Conservation (phyloP, 2,113 vertebrate species). For the Myrmophylax atrothorax region DNA sequence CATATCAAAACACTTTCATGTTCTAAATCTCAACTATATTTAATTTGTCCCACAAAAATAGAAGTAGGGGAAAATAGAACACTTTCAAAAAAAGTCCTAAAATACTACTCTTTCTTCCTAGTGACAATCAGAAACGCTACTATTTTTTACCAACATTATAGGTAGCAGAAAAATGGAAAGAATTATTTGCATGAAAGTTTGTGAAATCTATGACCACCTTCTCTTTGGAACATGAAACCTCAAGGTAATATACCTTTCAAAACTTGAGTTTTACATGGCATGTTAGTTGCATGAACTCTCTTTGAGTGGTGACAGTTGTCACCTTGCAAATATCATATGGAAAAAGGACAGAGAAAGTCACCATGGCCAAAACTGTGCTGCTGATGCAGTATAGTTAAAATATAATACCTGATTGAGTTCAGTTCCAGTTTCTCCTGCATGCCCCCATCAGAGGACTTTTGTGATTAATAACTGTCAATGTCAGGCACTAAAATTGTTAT, state of each 20-base stretch:
- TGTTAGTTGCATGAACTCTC: background rate
- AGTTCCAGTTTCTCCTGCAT: background rate
- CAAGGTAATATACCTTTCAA: background rate
- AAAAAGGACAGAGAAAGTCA: background rate
- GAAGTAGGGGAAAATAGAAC: background rate
- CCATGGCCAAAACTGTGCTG: background rate
- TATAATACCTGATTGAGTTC: background rate
- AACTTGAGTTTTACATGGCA: background rate
- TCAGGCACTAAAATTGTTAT: background rate
- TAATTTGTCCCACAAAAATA: background rate
- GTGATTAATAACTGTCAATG: background rate
- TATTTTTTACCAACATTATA: background rate
- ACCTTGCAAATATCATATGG: background rate
- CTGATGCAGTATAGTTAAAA: background rate
- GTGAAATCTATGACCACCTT: background rate
- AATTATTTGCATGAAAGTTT: background rate
- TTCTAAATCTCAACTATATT: background rate
- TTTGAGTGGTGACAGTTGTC: background rate
- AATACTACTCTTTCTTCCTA: background rate
- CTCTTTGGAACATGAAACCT: background rate
- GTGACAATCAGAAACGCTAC: background rate
- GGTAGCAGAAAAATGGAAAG: background rate
- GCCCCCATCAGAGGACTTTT: background rate
- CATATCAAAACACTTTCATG: background rate
- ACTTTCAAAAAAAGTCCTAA: background rate